Conservation (phyloP, 2,888 invertebrate genomes). For the Andrena flavipes region DNA sequence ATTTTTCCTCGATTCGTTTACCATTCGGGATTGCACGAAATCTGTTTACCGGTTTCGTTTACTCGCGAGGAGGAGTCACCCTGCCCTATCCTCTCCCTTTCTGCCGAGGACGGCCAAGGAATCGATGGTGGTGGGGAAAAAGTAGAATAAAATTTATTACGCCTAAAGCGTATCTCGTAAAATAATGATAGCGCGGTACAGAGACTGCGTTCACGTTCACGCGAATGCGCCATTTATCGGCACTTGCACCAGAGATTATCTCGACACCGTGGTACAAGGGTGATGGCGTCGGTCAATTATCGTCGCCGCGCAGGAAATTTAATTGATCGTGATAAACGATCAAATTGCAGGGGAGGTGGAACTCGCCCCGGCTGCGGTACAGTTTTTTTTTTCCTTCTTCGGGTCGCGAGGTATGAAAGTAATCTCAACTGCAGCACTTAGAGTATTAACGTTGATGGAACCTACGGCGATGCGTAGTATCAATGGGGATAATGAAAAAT, state of each 20-base stretch:
- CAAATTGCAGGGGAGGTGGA: slow-evolving; percentile 66
- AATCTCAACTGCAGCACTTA: slow-evolving; percentile 52
- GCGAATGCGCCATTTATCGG: slow-evolving; percentile 75
- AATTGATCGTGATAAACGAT: slow-evolving; percentile 75
- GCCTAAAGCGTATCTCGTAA: slow-evolving; percentile 72
- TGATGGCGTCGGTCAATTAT: slow-evolving; percentile 75
- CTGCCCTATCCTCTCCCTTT: neutral
- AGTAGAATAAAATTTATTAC: slow-evolving; percentile 73
- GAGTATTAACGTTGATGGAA: slow-evolving; percentile 43
- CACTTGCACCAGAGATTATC: slow-evolving; percentile 73
- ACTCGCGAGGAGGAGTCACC: slow-evolving; percentile 40
- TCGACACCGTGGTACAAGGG: slow-evolving; percentile 70
- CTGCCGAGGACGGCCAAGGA: slow-evolving; percentile 41
- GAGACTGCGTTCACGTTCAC: slow-evolving; percentile 70
- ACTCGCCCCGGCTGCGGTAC: slow-evolving; percentile 35
- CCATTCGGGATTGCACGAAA: slow-evolving; percentile 57
- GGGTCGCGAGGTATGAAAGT: slow-evolving; percentile 53
- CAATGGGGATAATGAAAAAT: slow-evolving; percentile 18
- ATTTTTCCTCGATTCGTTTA: slow-evolving; percentile 65
- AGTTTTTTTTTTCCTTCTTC: slow-evolving; percentile 22
- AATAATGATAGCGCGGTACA: slow-evolving; percentile 71
- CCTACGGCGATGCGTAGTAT: slow-evolving; percentile 1
- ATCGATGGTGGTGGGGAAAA: slow-evolving; percentile 40
- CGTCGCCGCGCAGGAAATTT: slow-evolving; percentile 72
- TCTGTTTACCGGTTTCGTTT: slow-evolving; percentile 60